Base-by-base conservation (phyloP, 2,888 invertebrate genomes). In the Chrysopilus asiliformis region DNA sequence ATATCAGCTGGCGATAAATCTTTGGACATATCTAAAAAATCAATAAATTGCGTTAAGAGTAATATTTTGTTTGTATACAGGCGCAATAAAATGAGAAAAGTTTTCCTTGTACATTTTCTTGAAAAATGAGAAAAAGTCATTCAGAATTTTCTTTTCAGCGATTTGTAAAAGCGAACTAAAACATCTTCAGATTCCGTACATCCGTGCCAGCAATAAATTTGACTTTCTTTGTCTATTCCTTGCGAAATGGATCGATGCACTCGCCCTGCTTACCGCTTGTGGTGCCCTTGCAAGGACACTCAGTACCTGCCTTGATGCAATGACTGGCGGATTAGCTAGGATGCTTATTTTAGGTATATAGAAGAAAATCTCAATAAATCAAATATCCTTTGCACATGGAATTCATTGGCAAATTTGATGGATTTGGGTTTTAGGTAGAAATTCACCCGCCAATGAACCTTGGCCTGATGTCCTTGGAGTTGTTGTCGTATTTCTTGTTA, bases 401-500 rank as follows among this genome's bases (percentile, higher is more conserved):
- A 12, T 7, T 26, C 5, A 26, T 8, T 10, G 10, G 22, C 10
- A 8, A 8, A 8, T 22, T 22, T 8, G 7, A 8, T 22, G 22
- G 10, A 7, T 22, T 8, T 8, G 10, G 10, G 10, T 22, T 10
- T 22, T 41, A 62, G 63, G 63, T 42, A 57, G 62, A 42, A 64
- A 64, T 43, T 56, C 64, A 42, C 53, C 62, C 24, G 50, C 52
- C 27, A 62, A 60, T 38, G 71, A 70, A 47, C 68, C 70, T 4
- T 70, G 70, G 69, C 71, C 71, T 18, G 72, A 72, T 57, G 67
- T 71, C 9, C 49, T 72, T 17, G 71, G 71, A 2, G 67, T 71
- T 13, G 66, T 66, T 3, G 66, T 70, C 27, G 65, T 71, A 26
- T 62, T 68, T 42, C 58, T 70, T 3, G 63, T 70, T 10, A 67